These are phyloP conservation scores for Acanthiza pusilla DNA, from an alignment of 2,797 vertebrate genomes.

Conservation along the genomic window DNA sequence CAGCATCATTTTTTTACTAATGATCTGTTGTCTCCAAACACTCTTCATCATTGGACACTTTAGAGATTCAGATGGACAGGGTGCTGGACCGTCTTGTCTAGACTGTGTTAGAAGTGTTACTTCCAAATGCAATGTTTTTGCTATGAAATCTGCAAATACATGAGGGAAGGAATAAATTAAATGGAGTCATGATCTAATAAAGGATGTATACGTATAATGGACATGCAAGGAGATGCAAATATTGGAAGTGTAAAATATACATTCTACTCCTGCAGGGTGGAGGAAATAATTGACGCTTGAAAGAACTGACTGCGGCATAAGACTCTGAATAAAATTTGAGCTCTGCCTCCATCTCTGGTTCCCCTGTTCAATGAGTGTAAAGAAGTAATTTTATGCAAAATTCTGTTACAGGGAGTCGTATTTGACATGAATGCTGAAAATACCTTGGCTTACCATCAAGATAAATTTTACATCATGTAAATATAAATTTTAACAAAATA, in stretches of 20 bases:
- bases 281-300: not conserved
- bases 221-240: not conserved
- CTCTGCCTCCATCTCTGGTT: not conserved
- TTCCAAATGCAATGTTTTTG: not conserved
- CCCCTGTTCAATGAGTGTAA: not conserved
- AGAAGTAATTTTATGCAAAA: not conserved
- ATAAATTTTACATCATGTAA: not conserved
- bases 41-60: not conserved
- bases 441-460: not conserved
- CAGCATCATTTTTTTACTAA: not conserved
- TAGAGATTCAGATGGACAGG: not conserved
- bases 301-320: not conserved
- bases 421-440: not conserved
- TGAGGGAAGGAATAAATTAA: not conserved
- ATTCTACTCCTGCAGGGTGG: not conserved
- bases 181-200: not conserved
- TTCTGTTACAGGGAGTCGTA: not conserved
- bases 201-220: not conserved
- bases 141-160: not conserved
- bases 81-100: not conserved
- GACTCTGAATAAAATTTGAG: not conserved
- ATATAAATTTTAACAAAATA: not conserved
- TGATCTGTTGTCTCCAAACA: not conserved
- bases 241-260: not conserved
- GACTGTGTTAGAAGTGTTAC: not conserved